Percentiles rank a stretch among this genome's conserved stretches.
These are phyloP conservation scores for Pelecanoides urinatrix DNA, from an alignment of 2,113 vertebrate genomes.

Conservation along the genomic window DNA sequence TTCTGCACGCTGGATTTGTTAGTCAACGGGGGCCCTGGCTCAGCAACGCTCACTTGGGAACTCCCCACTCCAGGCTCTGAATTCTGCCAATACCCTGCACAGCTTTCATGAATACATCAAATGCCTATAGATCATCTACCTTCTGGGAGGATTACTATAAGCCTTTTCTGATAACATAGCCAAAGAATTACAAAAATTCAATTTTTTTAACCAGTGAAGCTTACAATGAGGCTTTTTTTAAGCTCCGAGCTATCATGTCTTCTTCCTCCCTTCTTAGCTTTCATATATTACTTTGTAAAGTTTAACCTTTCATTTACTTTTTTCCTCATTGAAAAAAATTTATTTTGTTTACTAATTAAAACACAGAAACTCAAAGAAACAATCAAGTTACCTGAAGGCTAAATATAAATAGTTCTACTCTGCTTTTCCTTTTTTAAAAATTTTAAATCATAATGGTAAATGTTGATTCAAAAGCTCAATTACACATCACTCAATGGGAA, in stretches of 20 bases:
- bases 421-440: neutral
- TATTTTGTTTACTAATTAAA: neutral
- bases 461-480: neutral
- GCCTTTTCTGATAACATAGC: slow-evolving; percentile 1
- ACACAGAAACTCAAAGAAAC: neutral
- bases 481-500: neutral
- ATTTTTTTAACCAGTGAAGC: slow-evolving; percentile 35
- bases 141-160: slow-evolving; percentile 51
- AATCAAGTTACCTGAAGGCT: neutral
- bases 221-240: slow-evolving; percentile 1
- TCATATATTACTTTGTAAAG: neutral
- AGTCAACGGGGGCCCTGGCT: neutral
- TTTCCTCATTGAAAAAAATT: neutral
- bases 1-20: neutral
- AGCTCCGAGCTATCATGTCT: neutral
- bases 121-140: slow-evolving; percentile 29
- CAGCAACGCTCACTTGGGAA: neutral
- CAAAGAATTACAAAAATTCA: slow-evolving; percentile 33
- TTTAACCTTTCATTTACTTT: neutral
- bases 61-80: neutral
- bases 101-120: slow-evolving; percentile 50
- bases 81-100: slow-evolving; percentile 2
- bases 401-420: neutral
- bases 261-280: neutral
- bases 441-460: neutral